These are phyloP conservation scores for Oncorhynchus keta DNA, from an alignment of 2,113 vertebrate species.

Conservation along the genomic window DNA sequence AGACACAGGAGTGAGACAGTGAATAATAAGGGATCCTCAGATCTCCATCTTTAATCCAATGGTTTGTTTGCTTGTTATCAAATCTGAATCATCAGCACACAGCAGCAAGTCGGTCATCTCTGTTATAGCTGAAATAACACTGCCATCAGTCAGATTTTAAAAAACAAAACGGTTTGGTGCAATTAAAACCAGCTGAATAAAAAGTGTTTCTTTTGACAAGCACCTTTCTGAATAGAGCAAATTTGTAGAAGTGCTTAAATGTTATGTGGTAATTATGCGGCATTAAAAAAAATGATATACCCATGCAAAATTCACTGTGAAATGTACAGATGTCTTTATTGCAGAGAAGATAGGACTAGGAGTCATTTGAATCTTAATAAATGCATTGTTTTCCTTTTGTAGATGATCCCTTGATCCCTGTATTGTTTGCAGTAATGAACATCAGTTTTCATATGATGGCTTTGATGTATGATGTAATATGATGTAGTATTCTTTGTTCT, in stretches of 20 bases:
- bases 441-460: constrained; percentile 24
- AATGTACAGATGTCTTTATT: constrained; percentile 90
- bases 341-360: constrained; percentile 78
- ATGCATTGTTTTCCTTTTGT: constrained; percentile 31
- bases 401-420: constrained; percentile 40
- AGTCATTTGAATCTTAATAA: constrained; percentile 74
- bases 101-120: constrained; percentile 56
- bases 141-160: constrained; percentile 40
- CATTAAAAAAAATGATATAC: constrained; percentile 73
- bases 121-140: constrained; percentile 56
- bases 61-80: constrained; percentile 61
- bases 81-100: constrained; percentile 62
- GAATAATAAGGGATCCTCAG: constrained; percentile 55
- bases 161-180: constrained; percentile 52
- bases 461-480: constrained; percentile 10
- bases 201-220: constrained; percentile 79
- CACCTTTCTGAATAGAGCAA: constrained; percentile 76
- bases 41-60: constrained; percentile 67
- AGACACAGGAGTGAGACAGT: constrained; percentile 48
- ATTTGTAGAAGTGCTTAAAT: constrained; percentile 73
- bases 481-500: constrained; percentile 45
- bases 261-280: constrained; percentile 74
- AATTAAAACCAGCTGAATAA: constrained; percentile 61
- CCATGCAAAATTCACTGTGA: constrained; percentile 90
- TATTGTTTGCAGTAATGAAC: constrained; percentile 43